Base-by-base conservation (phyloP, 2,888 invertebrate species). In the Aspidiotus rigidus region DNA sequence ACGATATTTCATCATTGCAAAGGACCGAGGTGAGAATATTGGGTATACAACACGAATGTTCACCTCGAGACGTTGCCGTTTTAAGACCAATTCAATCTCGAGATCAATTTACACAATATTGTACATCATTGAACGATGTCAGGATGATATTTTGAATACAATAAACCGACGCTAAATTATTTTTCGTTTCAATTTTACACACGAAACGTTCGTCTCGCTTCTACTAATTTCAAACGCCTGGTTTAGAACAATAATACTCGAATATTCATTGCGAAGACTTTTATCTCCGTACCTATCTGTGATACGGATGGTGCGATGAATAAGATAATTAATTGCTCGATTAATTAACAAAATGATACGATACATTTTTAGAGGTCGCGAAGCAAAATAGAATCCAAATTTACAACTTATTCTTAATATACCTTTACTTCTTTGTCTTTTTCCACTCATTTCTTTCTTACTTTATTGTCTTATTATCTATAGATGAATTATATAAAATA, bases 321-420 rank as follows among this genome's bases (percentile, higher is more conserved):
- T 49, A 13, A 49, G n/a, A 49, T 49, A 49, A 49, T 49, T 49
- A 49, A 49, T 49, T 49, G 49, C 11, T 49, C n/a, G 49, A 49
- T 49, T 49, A 49, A 49, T 49, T 49, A 49, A 49, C 49, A n/a
- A 49, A 49, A n/a, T n/a, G 49, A 49, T n/a, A 49, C 49, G 49
- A 49, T 13, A n/a, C 5, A 28, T 28, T 28, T 28, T 49, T 49
- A 49, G 49, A 49, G 49, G 49, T 49, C 49, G 49, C 49, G n/a
- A 2, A 13, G 49, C 11, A 49, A n/a, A 49, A 49, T 49, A 28
- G 28, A 28, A 28, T 28, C 28, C 28, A 5, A 28, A 28, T 28
- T 28, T 28, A 28, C 28, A 28, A 28, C 28, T 28, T 28, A 28
- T 5, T 28, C 1, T 28, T 28, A 28, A 28, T 28, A 28, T 28